A percentile compares a stretch with the other conserved stretches of the same genome.
These are phyloP conservation scores for Phasianus colchicus DNA, from an alignment of 2,113 vertebrate genomes.

Conservation along the genomic window DNA sequence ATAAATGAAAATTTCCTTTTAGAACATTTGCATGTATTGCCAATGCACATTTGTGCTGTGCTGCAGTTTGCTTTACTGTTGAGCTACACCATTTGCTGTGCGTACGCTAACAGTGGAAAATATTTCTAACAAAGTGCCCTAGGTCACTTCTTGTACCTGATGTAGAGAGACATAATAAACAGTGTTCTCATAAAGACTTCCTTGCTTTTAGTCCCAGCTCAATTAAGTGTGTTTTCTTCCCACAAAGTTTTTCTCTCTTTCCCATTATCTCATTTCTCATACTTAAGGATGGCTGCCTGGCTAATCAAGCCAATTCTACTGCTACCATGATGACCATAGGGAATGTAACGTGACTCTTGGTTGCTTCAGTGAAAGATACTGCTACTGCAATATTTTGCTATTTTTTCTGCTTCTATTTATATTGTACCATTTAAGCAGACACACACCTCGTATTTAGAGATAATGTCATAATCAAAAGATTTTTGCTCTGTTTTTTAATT, in stretches of 20 bases:
- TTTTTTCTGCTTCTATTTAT: neutral
- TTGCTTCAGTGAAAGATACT: neutral
- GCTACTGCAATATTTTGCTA: neutral
- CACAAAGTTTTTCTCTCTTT: neutral
- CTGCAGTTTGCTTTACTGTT: neutral
- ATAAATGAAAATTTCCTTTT: neutral
- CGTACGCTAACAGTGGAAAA: neutral
- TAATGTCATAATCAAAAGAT: neutral
- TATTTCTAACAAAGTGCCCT: conserved; percentile 12
- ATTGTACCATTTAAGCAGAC: neutral
- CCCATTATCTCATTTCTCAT: neutral
- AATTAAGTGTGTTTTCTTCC: neutral
- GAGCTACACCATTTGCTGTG: neutral
- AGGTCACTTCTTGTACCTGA: conserved; percentile 11
- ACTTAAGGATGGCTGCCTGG: neutral
- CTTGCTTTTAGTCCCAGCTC: neutral
- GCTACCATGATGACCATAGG: neutral
- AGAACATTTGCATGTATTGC: neutral
- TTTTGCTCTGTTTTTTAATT: neutral
- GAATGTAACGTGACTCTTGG: neutral
- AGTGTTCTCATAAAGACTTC: neutral
- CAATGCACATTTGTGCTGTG: neutral
- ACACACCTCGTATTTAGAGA: neutral
- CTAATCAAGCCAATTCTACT: neutral
- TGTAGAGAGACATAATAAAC: neutral